These are phyloP conservation scores for Cossypha caffra DNA, from an alignment of 2,797 vertebrate species.

Conservation along the genomic window DNA sequence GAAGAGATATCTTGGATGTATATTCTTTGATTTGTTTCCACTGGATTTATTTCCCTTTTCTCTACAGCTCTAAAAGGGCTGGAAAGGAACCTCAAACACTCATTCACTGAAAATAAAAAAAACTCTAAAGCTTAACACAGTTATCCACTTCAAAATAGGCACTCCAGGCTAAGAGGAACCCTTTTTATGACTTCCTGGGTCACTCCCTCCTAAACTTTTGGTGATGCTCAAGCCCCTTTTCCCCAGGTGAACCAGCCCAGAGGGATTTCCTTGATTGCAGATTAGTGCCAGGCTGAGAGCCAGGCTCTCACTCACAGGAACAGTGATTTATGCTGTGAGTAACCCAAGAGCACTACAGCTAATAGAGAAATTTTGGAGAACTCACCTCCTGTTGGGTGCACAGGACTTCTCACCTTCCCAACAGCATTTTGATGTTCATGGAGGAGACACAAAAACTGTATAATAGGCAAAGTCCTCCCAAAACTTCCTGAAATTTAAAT, in stretches of 20 bases:
- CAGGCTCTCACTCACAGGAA: neutral
- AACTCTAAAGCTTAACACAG: rapidly evolving
- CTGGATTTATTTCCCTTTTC: neutral
- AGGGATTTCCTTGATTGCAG: neutral
- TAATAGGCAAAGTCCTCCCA: neutral
- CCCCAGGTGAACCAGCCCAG: neutral
- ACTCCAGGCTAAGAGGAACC: neutral
- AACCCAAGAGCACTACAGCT: neutral
- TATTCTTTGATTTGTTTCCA: neutral
- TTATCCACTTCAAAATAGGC: neutral
- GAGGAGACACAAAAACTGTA: neutral
- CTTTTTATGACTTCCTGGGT: neutral
- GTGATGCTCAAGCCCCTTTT: neutral
- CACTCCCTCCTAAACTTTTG: neutral
- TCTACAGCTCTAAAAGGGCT: neutral
- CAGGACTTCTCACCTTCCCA: neutral
- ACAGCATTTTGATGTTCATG: rapidly evolving
- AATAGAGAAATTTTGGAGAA: neutral
- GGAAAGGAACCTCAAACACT: neutral
- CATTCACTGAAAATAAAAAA: neutral
- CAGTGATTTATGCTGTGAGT: rapidly evolving
- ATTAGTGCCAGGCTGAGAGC: too few species aligned
- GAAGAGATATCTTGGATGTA: rapidly evolving
- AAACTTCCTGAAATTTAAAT: neutral
- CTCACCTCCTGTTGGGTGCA: neutral